phyloP scores from a whole-genome alignment of 2,113 vertebrate genomes.

The Pterocles orientalis region DNA sequence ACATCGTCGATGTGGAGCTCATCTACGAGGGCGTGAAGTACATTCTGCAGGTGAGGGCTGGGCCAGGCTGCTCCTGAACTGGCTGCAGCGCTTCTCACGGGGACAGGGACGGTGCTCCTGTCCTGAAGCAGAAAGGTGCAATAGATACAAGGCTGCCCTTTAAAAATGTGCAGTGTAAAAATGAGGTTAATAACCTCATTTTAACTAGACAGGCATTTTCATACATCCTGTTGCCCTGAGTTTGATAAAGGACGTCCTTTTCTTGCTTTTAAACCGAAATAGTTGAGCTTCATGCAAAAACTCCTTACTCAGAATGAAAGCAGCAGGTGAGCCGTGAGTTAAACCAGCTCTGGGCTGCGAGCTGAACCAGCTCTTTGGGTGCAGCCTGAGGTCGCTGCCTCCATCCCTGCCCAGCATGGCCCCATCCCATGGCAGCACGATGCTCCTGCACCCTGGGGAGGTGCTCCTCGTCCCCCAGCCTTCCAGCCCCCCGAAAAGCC shows the following conservation, averaged over 20 bases:
- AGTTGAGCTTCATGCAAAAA: background rate
- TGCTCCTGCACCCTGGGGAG: background rate
- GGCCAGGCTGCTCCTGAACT: fast-evolving
- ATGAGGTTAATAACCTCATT: background rate
- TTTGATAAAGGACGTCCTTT: background rate
- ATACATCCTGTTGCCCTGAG: background rate
- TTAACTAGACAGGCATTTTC: background rate
- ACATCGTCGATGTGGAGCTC: slow-evolving; percentile 88
- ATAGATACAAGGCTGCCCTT: background rate
- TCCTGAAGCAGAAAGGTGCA: background rate
- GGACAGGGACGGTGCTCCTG: fast-evolving
- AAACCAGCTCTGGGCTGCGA: background rate
- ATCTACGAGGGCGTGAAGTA: slow-evolving; percentile 92
- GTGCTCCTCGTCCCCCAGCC: background rate
- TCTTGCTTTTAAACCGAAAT: background rate
- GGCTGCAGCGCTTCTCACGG: fast-evolving
- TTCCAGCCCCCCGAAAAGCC: background rate
- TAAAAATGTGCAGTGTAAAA: background rate
- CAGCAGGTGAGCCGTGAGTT: background rate
- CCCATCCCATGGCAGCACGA: background rate
- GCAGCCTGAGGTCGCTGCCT: background rate
- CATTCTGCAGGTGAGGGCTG: slow-evolving; percentile 83
- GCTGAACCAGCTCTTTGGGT: background rate
- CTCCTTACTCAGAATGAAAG: background rate
- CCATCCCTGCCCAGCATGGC: background rate